phyloP scores from a whole-genome alignment of 2,888 invertebrate species.

The Chromoteleia sp. region DNA sequence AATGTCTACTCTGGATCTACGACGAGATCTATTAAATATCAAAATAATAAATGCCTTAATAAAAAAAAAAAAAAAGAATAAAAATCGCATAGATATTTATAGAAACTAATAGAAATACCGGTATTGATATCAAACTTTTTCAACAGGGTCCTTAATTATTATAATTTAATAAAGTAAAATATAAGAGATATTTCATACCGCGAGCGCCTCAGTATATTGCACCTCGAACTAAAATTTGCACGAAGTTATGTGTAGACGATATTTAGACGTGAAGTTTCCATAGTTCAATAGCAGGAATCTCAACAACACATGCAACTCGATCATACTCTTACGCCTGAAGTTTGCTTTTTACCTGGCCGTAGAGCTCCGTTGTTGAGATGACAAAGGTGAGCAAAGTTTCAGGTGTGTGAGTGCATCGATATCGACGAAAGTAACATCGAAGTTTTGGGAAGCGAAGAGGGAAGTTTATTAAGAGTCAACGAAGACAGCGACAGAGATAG shows the following conservation, averaged over 20 bases:
- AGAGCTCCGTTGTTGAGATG: constrained; percentile 77
- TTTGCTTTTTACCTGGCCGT: constrained; percentile 83
- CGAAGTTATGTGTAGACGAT: constrained; percentile 36
- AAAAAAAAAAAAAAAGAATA: no score
- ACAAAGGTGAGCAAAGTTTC: constrained; percentile 84
- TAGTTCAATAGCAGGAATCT: constrained; percentile 42
- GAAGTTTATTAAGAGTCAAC: constrained; percentile 51
- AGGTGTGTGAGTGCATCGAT: constrained; percentile 83
- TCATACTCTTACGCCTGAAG: constrained; percentile 83
- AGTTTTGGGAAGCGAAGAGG: constrained; percentile 50
- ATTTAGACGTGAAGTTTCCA: constrained; percentile 49
- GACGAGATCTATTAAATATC: no score
- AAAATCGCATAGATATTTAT: no score
- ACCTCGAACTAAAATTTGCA: constrained; percentile 14
- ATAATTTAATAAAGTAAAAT: neutral
- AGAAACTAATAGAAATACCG: no score
- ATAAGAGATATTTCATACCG: neutral
- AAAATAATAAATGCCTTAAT: no score
- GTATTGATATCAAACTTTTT: no score
- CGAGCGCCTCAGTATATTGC: constrained; percentile 2
- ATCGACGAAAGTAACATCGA: constrained; percentile 71
- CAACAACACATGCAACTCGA: constrained; percentile 71
- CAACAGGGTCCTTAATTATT: no score
- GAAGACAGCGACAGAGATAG: neutral
- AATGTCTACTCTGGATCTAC: no score